A percentile compares a stretch with the other conserved stretches of the same genome.
Conservation (phyloP, 2,113 vertebrate genomes). For the Nyctibius bracteatus region DNA sequence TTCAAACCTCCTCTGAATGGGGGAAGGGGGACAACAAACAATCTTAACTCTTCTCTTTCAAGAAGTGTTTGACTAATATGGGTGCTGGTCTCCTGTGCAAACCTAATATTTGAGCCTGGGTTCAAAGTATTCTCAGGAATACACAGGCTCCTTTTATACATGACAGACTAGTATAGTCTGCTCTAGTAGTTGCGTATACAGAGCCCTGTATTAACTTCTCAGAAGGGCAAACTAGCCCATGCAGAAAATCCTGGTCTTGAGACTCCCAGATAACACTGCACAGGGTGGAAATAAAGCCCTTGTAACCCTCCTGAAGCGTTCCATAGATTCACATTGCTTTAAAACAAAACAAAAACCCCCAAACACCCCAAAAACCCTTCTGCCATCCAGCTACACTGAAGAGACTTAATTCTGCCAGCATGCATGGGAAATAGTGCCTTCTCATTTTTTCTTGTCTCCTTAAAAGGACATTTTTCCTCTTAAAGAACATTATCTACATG, state of each 20-base stretch:
- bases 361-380: neutral
- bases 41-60: constrained; percentile 33
- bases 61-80: constrained; percentile 40
- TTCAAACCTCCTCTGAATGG: neutral
- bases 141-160: neutral
- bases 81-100: constrained; percentile 27
- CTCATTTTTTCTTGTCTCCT: neutral
- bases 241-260: neutral
- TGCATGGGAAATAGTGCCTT: neutral
- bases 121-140: constrained; percentile 39
- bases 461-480: constrained; percentile 5
- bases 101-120: constrained; percentile 17
- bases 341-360: neutral
- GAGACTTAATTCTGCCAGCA: neutral
- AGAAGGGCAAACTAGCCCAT: neutral
- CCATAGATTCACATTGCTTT: neutral
- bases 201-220: neutral
- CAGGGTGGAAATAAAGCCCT: neutral
- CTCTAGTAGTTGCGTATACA: neutral
- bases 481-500: neutral
- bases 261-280: neutral
- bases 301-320: neutral
- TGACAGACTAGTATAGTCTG: neutral
- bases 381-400: neutral
- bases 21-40: constrained; percentile 24